Base-by-base conservation (phyloP, 2,113 vertebrate genomes). In the Sporophila hypoxantha region DNA sequence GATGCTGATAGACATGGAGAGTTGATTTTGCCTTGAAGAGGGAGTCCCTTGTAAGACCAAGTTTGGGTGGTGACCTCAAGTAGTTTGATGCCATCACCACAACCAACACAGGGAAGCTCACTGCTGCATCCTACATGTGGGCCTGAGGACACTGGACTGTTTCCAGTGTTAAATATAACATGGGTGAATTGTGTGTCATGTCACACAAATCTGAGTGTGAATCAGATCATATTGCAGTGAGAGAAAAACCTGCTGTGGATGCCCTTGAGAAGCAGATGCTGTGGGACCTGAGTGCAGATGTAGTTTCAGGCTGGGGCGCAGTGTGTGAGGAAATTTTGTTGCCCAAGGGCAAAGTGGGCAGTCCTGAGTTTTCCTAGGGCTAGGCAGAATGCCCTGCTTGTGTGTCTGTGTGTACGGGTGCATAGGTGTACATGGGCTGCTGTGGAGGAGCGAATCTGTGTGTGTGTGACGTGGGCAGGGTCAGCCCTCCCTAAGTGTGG, bases 111-210 rank as follows among this genome's bases (percentile, higher is more conserved):
- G 47, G n/a, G 69, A 66, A 80, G 65, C 36, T 83, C 30, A 30
- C 25, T 4, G 2, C 64, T 67, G 36, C 52, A 46, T 87, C 68
- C 42, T 34, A 44, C n/a, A 22, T 0, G 1, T 50, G 50, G 65
- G 18, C 55, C 52, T 70, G 76, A 73, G 71, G 32, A 87, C 50
- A 66, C 13, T 46, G 64, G 78, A 55, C 30, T 59, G 23, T 50
- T 87, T 87, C 71, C 85, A 87, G 34, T n/a, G 25, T 82, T 91
- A 87, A 85, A 92, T 69, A 69, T 71, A 79, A 59, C 47, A 56
- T 25, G 61, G 17, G 36, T 90, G 47, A 90, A 81, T 76, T 68
- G 32, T 73, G 67, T 2, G 2, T 59, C 44, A 30, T 21, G 53
- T 88, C 91, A 84, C 1, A 8, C 37, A 90, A 26, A 13, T 25